Evolutionary conservation across 2,797 vertebrate genomes (phyloP), one percentile per base, ranked within the genome.

Genomic region (Harpagifer antarcticus): DNA sequence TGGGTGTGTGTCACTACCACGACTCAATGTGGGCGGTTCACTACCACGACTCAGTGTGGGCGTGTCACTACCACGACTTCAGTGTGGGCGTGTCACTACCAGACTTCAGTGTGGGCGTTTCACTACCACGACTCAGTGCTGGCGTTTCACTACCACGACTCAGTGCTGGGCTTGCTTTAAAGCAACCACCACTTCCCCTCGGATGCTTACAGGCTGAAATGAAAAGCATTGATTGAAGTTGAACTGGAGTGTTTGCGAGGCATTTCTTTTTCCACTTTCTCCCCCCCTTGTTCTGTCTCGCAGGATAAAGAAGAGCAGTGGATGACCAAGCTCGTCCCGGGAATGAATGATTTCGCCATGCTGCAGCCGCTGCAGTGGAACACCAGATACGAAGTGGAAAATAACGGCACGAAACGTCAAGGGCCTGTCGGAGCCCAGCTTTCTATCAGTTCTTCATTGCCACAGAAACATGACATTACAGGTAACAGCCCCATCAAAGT

Each of bases 381-480:
- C 87, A 97, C 97, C 53, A 96, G 96, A 59, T 99, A 99, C 0
- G 97, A 99, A 90, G 98, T 99, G 68, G 97, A 99, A 88, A 99
- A n/a, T 99, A 87, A 98, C 97, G 52, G 98, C 98, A 47, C 96
- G 96, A 65, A 99, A 99, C 71, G 95, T 98, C 86, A 94, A 99
- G 86, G 98, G 98, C 74, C 95, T 97, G 80, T 99, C 98, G 16
- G 97, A 99, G 87, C 98, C 98, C n/a, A 97, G 97, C 61, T 94
- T 97, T n/a, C 79, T 98, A 97, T 77, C 97, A 99, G 86, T 99
- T 99, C 94, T 98, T 93, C 92, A 99, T 99, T n/a, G 98, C 98
- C 98, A 5, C 97, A 98, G 89, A 98, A 99, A 68, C 98, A 98
- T 12, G 98, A 98, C 88, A 99, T 99, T 78, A 97, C 97, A 96